phyloP scores from a whole-genome alignment of 2,113 vertebrate genomes.

The Junco hyemalis region DNA sequence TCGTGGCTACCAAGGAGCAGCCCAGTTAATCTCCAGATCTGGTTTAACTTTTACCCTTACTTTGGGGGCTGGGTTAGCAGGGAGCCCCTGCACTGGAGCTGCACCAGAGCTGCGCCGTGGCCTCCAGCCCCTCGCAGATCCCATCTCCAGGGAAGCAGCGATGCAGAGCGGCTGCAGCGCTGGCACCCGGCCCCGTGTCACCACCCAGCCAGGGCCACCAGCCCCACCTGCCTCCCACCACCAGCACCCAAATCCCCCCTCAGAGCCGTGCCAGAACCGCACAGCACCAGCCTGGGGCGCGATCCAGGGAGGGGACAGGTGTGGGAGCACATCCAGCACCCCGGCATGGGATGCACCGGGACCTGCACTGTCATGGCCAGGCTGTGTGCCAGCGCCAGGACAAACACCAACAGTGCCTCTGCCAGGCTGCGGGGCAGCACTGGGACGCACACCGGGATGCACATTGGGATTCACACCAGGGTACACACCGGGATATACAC shows the following conservation, averaged over 20 bases:
- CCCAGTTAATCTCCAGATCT: neutral
- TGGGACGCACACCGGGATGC: neutral
- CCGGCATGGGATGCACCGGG: neutral
- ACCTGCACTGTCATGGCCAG: neutral
- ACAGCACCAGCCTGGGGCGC: neutral
- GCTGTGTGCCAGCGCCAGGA: neutral
- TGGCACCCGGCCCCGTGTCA: neutral
- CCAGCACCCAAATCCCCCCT: neutral
- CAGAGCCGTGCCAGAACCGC: fast-evolving
- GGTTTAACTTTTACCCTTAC: conserved; percentile 39
- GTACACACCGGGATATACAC: too few species aligned
- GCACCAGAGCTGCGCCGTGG: fast-evolving
- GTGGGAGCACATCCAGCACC: neutral
- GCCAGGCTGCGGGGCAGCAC: too few species aligned
- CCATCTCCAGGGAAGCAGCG: neutral
- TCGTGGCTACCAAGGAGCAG: neutral
- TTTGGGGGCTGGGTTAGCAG: neutral
- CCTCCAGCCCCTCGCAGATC: neutral
- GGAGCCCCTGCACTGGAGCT: fast-evolving
- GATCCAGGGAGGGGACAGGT: conserved; percentile 37
- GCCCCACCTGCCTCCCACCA: conserved; percentile 34
- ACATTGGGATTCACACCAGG: neutral
- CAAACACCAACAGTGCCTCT: neutral
- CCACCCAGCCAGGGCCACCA: neutral
- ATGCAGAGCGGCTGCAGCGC: neutral